These are phyloP conservation scores for Herpetotheres cachinnans DNA, from an alignment of 2,113 vertebrate genomes.

Conservation along the genomic window DNA sequence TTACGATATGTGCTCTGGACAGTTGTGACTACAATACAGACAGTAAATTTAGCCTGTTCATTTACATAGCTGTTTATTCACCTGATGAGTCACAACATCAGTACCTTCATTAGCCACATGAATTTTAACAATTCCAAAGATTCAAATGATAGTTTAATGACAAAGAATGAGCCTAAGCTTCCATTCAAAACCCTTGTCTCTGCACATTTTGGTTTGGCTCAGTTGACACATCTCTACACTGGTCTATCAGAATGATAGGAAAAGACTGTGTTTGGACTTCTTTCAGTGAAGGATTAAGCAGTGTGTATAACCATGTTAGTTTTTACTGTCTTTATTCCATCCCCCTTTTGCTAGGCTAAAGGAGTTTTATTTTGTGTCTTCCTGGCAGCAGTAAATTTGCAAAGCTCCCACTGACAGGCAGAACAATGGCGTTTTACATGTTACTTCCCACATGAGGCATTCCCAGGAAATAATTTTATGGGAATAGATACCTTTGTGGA, in stretches of 20 bases:
- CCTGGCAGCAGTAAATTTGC: background rate
- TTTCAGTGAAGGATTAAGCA: background rate
- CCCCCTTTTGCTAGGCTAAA: background rate
- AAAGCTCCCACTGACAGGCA: background rate
- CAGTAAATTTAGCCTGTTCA: background rate
- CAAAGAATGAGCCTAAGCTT: background rate
- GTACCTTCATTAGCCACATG: background rate
- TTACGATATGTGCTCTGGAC: background rate
- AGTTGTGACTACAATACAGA: background rate
- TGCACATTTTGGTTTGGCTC: background rate
- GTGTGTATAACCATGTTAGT: background rate
- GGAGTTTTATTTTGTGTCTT: background rate
- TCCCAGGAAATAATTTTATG: slow-evolving; percentile 31
- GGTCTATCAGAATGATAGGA: background rate
- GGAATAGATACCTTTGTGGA: background rate
- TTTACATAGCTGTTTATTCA: slow-evolving; percentile 7
- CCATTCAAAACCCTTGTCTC: background rate
- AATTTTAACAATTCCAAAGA: background rate
- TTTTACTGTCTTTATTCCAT: background rate
- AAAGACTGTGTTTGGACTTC: background rate
- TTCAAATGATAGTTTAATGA: background rate
- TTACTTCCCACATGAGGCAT: background rate
- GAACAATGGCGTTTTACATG: background rate
- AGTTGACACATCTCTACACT: background rate
- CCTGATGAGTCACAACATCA: background rate